Base-by-base conservation (phyloP, 1,140 invertebrate genomes). In the Thereuonema tuberculata region DNA sequence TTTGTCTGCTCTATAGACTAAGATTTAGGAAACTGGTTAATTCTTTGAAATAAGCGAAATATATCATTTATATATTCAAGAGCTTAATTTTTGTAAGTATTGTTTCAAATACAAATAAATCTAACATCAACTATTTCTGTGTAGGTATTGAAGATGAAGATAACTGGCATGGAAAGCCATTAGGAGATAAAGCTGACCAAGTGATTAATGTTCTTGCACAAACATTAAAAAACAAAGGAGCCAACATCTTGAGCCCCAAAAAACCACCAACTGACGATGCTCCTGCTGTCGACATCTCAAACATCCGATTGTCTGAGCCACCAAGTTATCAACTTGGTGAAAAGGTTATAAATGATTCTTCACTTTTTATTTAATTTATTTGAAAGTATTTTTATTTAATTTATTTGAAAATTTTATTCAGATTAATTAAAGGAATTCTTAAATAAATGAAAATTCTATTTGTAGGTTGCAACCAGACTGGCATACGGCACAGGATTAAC, bases 81-180 rank as follows among this genome's bases (percentile, higher is more conserved):
- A n/a, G n/a, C n/a, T n/a, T n/a, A n/a, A n/a, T n/a, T n/a, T n/a
- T n/a, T n/a, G n/a, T n/a, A n/a, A n/a, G n/a, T n/a, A n/a, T n/a
- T n/a, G n/a, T n/a, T n/a, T n/a, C n/a, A n/a, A n/a, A n/a, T n/a
- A n/a, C n/a, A n/a, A n/a, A n/a, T n/a, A n/a, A n/a, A n/a, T n/a
- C n/a, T n/a, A n/a, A n/a, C n/a, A n/a, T n/a, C n/a, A n/a, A n/a
- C n/a, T n/a, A n/a, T 17, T 37, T 9, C 31, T 9, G 17, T 37
- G 5, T 9, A 68, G 78, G 81, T 28, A 92, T 99, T 69, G 93
- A 97, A 74, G 88, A 99, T 75, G 50, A 80, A 62, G 85, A 93
- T 52, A 93, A 96, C 71, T 99, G 93, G 93, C 97, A 99, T 71
- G 97, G 97, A 46, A 99, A 98, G 71, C 83, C 95, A 0, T 74